A percentile compares a stretch with the other conserved stretches of the same genome.
Evolutionary conservation across 2,797 vertebrate genomes (phyloP).

Genomic region (Astyanax mexicanus): DNA sequence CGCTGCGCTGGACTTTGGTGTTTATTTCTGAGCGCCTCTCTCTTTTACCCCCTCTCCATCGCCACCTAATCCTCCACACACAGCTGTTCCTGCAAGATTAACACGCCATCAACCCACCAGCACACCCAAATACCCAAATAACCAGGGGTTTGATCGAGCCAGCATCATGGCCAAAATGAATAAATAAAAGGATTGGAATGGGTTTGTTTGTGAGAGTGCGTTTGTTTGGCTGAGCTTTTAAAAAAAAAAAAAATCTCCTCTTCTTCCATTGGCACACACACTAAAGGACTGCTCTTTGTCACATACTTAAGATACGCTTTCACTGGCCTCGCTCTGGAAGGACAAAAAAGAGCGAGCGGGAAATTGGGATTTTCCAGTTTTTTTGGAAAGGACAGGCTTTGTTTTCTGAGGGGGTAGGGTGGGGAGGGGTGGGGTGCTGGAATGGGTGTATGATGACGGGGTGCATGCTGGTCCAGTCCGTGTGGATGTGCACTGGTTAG

Average conservation of each 20-base stretch:
- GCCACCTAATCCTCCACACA: constrained; percentile 61
- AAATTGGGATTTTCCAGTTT: constrained; percentile 41
- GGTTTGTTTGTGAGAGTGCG: constrained; percentile 26
- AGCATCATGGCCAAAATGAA: constrained; percentile 56
- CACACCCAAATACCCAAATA: constrained; percentile 45
- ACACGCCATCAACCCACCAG: constrained; percentile 51
- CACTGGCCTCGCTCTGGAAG: constrained; percentile 40
- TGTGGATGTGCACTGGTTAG: constrained; percentile 28
- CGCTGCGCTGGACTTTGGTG: constrained; percentile 53
- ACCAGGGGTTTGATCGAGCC: constrained; percentile 55
- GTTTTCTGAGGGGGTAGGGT: constrained; percentile 31
- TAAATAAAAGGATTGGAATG: constrained; percentile 53
- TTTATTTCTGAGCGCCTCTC: constrained; percentile 59
- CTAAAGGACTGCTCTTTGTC: constrained; percentile 41
- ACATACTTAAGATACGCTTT: constrained; percentile 32
- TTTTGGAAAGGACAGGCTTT: constrained; percentile 55
- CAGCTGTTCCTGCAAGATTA: constrained; percentile 66
- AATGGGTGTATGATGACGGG: constrained; percentile 50
- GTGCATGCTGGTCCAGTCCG: constrained; percentile 14
- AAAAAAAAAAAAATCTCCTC: too few species aligned
- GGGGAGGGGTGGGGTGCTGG: constrained; percentile 18
- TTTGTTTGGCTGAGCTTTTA: constrained; percentile 31
- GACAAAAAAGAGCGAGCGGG: constrained; percentile 35
- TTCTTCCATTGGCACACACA: constrained; percentile 44
- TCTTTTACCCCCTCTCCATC: constrained; percentile 46